Percentiles rank a stretch among this genome's conserved stretches.
Evolutionary conservation across 2,113 vertebrate species (phyloP).

Genomic region (Oryzias javanicus): DNA sequence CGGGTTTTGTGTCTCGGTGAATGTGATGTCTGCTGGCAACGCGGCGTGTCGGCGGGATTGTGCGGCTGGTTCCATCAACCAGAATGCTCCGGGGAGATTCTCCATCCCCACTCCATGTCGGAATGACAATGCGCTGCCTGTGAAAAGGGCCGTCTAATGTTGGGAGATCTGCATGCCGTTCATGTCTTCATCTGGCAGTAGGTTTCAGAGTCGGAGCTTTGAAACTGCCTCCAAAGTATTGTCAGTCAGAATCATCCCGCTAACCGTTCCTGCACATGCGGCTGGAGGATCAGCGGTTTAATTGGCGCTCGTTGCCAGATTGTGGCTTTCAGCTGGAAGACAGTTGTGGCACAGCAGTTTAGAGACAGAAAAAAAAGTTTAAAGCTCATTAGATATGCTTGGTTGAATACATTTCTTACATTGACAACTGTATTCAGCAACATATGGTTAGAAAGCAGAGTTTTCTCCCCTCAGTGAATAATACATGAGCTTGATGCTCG

Average conservation of each 20-base stretch:
- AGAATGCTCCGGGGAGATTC: conserved; percentile 61
- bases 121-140: conserved; percentile 40
- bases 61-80: conserved; percentile 44
- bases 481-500: conserved; percentile 66
- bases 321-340: conserved; percentile 58
- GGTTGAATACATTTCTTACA: conserved; percentile 35
- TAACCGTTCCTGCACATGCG: conserved; percentile 56
- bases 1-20: conserved; percentile 48
- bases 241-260: conserved; percentile 50
- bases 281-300: conserved; percentile 48
- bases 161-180: conserved; percentile 47
- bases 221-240: conserved; percentile 62
- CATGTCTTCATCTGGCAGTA: conserved; percentile 46
- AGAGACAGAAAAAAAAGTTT: conserved; percentile 50
- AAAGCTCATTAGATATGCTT: conserved; percentile 61
- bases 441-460: conserved; percentile 50
- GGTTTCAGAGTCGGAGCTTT: conserved; percentile 60
- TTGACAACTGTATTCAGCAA: conserved; percentile 55
- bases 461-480: conserved; percentile 63
- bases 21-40: conserved; percentile 59
- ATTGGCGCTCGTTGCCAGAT: conserved; percentile 54
- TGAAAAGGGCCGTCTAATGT: conserved; percentile 47
- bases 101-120: conserved; percentile 47
- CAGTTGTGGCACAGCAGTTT: conserved; percentile 51
- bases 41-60: conserved; percentile 51